These are phyloP conservation scores for Fringilla coelebs DNA, from an alignment of 2,797 vertebrate genomes.

Conservation along the genomic window DNA sequence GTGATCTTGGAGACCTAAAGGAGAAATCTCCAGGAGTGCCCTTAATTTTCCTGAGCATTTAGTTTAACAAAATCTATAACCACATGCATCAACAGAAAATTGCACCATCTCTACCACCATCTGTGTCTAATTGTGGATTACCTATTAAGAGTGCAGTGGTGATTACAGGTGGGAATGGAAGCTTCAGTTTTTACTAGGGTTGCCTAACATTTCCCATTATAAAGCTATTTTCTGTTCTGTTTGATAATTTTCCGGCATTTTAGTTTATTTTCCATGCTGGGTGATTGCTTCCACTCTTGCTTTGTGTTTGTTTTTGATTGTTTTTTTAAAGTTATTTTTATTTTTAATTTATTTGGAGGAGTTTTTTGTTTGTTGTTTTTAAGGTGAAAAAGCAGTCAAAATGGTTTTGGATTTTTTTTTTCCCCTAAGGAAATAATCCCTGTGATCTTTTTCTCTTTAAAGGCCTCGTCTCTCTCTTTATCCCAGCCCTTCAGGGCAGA, in stretches of 20 bases:
- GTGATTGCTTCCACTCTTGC: not conserved
- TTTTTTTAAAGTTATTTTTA: no score
- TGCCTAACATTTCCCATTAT: conserved; percentile 50
- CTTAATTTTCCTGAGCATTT: conserved; percentile 27
- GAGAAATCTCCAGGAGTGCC: conserved; percentile 55
- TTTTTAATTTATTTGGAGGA: not conserved
- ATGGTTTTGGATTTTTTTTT: not conserved
- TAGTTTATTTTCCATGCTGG: conserved; percentile 46
- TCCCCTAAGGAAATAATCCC: not conserved
- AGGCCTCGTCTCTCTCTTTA: not conserved
- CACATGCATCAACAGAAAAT: not conserved
- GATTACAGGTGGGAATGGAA: conserved; percentile 61
- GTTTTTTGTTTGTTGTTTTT: not conserved
- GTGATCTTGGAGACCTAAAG: conserved; percentile 14
- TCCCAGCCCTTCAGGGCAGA: not conserved
- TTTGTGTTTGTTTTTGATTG: not conserved
- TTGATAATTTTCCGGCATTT: conserved; percentile 36
- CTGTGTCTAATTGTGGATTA: conserved; percentile 40
- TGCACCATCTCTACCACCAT: conserved; percentile 23
- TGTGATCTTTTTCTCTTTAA: not conserved
- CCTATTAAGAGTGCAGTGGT: conserved; percentile 30
- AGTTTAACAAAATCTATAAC: conserved; percentile 32
- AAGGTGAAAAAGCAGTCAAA: not conserved
- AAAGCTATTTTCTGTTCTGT: conserved; percentile 7
- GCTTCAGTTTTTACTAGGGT: not conserved